A percentile compares a stretch with the other conserved stretches of the same genome.
Conservation (phyloP, 2,888 invertebrate species). For the Pyrgus malvae region DNA sequence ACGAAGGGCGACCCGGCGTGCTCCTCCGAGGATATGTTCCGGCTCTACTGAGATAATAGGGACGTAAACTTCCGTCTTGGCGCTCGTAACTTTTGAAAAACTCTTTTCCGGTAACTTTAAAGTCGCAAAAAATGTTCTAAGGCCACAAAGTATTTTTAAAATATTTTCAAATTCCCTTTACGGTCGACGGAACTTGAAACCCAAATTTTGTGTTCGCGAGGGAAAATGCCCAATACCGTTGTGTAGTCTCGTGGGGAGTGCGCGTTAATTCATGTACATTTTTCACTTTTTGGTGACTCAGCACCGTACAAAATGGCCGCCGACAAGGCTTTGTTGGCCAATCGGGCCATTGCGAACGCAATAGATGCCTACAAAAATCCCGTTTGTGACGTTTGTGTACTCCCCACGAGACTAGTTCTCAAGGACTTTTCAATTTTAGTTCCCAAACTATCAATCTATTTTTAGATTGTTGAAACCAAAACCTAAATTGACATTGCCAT, state of each 20-base stretch:
- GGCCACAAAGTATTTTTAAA: constrained; percentile 37
- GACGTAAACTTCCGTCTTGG: constrained; percentile 56
- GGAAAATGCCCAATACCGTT: constrained; percentile 83
- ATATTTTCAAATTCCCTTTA: constrained; percentile 55
- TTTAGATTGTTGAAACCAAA: constrained; percentile 38
- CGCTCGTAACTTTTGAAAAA: constrained; percentile 55
- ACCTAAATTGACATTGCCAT: background rate
- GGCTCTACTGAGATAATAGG: constrained; percentile 32
- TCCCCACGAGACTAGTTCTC: constrained; percentile 79
- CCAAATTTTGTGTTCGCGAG: constrained; percentile 79
- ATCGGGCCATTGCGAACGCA: constrained; percentile 61
- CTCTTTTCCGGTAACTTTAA: constrained; percentile 50
- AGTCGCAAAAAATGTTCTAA: constrained; percentile 33
- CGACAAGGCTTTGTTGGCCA: constrained; percentile 77
- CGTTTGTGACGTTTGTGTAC: constrained; percentile 72
- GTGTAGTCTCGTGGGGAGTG: constrained; percentile 83
- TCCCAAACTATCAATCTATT: constrained; percentile 50
- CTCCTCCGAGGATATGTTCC: constrained; percentile 52
- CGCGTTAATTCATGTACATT: constrained; percentile 80
- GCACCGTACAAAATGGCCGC: constrained; percentile 85
- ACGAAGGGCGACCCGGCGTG: constrained; percentile 32
- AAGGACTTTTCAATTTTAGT: constrained; percentile 77
- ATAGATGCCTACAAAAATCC: constrained; percentile 71
- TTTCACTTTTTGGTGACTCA: constrained; percentile 85
- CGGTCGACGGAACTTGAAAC: constrained; percentile 73